Base-by-base conservation (phyloP, 2,797 vertebrate species). In the Cichlasoma orientale region DNA sequence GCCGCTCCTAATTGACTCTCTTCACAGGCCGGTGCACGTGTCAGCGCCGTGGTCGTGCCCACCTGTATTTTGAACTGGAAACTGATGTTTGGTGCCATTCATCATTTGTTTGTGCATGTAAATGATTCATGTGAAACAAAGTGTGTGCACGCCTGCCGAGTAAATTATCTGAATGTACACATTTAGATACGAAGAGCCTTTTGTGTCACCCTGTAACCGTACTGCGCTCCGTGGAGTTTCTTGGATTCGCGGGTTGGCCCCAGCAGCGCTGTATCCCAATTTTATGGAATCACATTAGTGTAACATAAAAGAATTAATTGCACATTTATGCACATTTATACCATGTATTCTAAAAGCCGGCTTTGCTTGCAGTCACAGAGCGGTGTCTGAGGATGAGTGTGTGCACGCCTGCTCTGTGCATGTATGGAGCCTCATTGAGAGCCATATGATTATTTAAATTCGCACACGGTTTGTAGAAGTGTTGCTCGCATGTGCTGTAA, bases 1-100 rank as follows among this genome's bases (percentile, higher is more conserved):
- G 92, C 93, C 91, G 71, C 89, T 90, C 75, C 88, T 95, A 95
- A 95, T 94, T 95, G 95, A 95, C 95, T 93, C 91, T 89, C 89
- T 89, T 93, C 91, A 90, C 70, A 86, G 88, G 88, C 69, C 86
- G 63, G 87, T 74, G 79, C 86, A 80, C 12, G 84, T 93, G 93
- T 94, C 92, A 89, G 83, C 52, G 16, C 83, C 4, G 80, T 78
- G 92, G 90, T 90, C 93, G 75, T 53, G 83, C 80, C 84, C 87
- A 75, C 80, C 80, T 90, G 92, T 87, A 80, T 89, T 89, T 89
- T 92, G 77, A 89, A 87, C 88, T 77, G 63, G 80, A 86, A 92
- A 82, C 53, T 70, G 72, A 74, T 87, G 84, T 86, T 90, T 84
- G 72, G 38, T 77, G 73, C 56, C 74, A 70, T 54, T 80, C 73